Evolutionary conservation across 2,113 vertebrate genomes (phyloP), one percentile per base, ranked within the genome.

Genomic region (Pitta sordida): DNA sequence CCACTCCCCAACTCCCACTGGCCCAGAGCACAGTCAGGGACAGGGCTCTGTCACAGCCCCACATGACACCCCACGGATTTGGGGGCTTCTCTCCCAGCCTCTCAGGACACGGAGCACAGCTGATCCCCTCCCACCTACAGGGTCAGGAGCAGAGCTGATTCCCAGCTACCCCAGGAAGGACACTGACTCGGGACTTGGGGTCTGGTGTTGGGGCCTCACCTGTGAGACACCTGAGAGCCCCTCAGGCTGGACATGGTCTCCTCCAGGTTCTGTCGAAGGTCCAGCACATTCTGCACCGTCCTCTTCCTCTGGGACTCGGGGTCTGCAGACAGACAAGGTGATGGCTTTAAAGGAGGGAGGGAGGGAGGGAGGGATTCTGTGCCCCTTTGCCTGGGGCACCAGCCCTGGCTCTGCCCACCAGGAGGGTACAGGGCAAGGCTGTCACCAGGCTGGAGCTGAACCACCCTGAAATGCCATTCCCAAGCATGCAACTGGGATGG

Each of bases 231-330:
- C 95, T 99, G 99, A 55, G 99, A 99, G 59, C 99, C 99, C 86
- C 98, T 98, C 65, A 99, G 97, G 94, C 99, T 99, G 86, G 98
- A 99, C 99, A 99, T 99, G 90, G 99, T 99, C 91, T 99, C 99
- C 91, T 99, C 99, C 97, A 99, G 97, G 97, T 99, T 99, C 95
- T 99, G 99, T 59, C 99, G 98, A 58, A 99, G 98, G 96, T 99
- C 99, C 94, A 99, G 96, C 36, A 99, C 99, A 81, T 99, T 99
- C 97, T 99, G 99, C 64, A 99, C 99, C 0, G 99, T 99, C 79
- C 99, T 98, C 96, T 99, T 99, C 92, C 99, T 98, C 97, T 99
- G 99, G 90, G 99, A 99, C 90, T 99, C 99, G 0, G 99, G 99
- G 83, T 99, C 99, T 99, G 96, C 8, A 21, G 65, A 91, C 70